These are phyloP conservation scores for Aspidiotus rigidus DNA, from an alignment of 2,888 invertebrate genomes.

Conservation along the genomic window DNA sequence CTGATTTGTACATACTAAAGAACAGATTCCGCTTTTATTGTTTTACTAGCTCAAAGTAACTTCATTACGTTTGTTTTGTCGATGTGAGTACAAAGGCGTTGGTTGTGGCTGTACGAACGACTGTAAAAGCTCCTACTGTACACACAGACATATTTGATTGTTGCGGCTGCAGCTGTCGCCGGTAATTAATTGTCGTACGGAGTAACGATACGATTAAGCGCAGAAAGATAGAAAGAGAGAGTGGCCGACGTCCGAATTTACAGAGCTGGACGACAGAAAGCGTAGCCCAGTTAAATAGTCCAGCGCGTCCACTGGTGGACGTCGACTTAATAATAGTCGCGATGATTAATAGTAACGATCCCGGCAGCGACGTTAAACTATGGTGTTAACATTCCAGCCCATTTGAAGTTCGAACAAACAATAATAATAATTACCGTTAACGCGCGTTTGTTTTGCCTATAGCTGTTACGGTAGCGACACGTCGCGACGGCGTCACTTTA, in stretches of 20 bases:
- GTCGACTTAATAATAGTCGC: conserved; percentile 32
- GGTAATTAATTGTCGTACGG: conserved; percentile 22
- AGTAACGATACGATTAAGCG: conserved; percentile 4
- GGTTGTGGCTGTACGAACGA: background rate
- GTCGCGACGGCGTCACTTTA: background rate
- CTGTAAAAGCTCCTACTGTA: background rate
- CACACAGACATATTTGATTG: conserved; percentile 27
- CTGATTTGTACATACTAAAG: background rate
- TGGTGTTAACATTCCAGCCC: conserved; percentile 24
- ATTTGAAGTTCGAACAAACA: conserved; percentile 11
- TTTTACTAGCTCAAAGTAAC: background rate
- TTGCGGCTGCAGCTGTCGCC: conserved; percentile 30
- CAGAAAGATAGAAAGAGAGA: conserved; percentile 1
- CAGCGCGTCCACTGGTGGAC: conserved; percentile 23
- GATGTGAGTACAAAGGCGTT: background rate
- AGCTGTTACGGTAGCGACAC: background rate
- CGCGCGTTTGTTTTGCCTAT: background rate
- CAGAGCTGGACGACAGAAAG: background rate
- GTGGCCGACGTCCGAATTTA: conserved; percentile 1
- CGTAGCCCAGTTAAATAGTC: conserved; percentile 19
- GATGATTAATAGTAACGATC: conserved; percentile 24
- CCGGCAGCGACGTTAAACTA: conserved; percentile 24
- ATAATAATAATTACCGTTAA: background rate
- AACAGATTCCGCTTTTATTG: background rate
- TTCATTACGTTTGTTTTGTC: conserved; percentile 1